A percentile compares a stretch with the other conserved stretches of the same genome.
phyloP scores from a whole-genome alignment of 1,140 invertebrate species.

The Cephus cinctus region DNA sequence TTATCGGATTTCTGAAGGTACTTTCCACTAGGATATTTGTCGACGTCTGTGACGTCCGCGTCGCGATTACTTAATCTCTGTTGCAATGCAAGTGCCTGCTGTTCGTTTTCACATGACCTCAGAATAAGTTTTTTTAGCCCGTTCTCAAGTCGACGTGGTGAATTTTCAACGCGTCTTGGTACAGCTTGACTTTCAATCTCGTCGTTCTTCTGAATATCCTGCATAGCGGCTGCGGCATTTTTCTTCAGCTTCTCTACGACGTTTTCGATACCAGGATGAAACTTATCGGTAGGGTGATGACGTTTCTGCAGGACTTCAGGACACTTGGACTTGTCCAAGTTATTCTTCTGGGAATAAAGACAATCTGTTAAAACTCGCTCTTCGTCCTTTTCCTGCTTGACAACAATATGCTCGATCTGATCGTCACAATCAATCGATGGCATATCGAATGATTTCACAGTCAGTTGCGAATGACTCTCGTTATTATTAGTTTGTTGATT shows the following conservation, averaged over 20 bases:
- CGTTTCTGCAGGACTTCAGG: constrained; percentile 18
- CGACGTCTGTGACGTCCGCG: no score
- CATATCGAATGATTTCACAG: constrained; percentile 47
- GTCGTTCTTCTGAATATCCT: constrained; percentile 18
- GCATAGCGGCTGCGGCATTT: constrained; percentile 36
- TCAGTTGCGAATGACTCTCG: constrained; percentile 19
- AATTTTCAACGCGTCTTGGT: constrained; percentile 3
- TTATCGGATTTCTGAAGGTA: background rate
- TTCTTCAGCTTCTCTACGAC: constrained; percentile 52
- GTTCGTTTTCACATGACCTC: constrained; percentile 34
- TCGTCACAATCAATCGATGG: constrained; percentile 48
- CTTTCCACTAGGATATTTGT: background rate
- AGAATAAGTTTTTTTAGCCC: constrained; percentile 43
- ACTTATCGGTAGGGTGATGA: constrained; percentile 27
- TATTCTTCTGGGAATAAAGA: background rate
- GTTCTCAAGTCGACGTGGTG: constrained; percentile 33
- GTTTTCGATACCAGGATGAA: constrained; percentile 46
- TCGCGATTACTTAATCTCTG: no score
- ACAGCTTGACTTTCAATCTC: background rate
- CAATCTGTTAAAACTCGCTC: background rate
- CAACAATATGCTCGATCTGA: constrained; percentile 18
- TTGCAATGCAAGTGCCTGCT: background rate
- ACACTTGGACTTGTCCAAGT: constrained; percentile 11
- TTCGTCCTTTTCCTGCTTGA: constrained; percentile 29
- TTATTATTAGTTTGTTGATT: background rate